Percentiles rank a stretch among this genome's conserved stretches.
Conservation (phyloP, 2,888 invertebrate species). For the Troglohyphantes excavatus region DNA sequence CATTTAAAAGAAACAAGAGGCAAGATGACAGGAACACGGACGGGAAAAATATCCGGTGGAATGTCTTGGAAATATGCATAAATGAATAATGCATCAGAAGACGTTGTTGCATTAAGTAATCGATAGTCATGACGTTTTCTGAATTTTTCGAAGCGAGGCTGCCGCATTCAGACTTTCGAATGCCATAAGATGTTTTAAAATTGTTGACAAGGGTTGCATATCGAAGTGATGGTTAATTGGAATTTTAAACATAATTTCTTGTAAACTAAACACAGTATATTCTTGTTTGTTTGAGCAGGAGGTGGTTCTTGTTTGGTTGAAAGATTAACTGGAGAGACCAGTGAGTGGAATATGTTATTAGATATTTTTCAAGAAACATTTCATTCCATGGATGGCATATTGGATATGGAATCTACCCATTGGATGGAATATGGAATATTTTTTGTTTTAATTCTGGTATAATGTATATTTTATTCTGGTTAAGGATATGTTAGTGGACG, state of each 20-base stretch:
- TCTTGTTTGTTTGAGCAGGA: no score
- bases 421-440: no score
- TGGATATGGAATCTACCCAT: no score
- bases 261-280: not conserved
- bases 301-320: no score
- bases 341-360: no score
- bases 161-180: not conserved
- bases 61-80: not conserved
- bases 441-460: no score
- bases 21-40: not conserved
- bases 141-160: not conserved
- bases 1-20: not conserved
- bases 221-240: not conserved
- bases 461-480: no score
- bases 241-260: not conserved
- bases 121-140: not conserved
- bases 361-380: no score
- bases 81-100: constrained; percentile 18
- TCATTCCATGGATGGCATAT: no score
- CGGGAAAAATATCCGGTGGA: not conserved
- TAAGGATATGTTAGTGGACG: no score
- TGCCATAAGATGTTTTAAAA: not conserved
- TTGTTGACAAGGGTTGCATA: not conserved
- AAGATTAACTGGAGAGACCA: no score
- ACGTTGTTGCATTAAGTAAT: not conserved